Base-by-base conservation (phyloP, 2,113 vertebrate species). In the Paratilapia polleni region DNA sequence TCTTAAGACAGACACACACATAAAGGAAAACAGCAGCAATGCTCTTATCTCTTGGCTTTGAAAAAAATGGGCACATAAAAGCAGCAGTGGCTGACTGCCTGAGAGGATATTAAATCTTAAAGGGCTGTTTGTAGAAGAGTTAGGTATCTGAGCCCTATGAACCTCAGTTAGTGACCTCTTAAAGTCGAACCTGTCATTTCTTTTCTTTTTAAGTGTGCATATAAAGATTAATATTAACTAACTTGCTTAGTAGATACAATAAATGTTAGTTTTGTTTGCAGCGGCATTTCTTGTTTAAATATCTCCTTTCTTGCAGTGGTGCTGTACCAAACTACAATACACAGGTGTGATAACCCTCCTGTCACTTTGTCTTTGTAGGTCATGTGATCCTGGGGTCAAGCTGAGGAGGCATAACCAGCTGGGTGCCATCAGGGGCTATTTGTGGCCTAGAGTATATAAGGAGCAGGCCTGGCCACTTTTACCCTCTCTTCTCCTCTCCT, bases 41-140 rank as follows among this genome's bases (percentile, higher is more conserved):
- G 60, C 38, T 84, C 63, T 87, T 68, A 88, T 89, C 78, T 74
- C 75, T 84, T 57, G 15, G 43, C 61, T 87, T 64, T 80, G 57
- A 73, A 78, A 70, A 78, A 82, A 77, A 59, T 14, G 52, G 41
- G 73, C 74, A 20, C 43, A 83, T 58, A 73, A 76, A 84, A 77
- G 79, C 38, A 62, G 66, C 49, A 77, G 68, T 31, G 60, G 57
- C 73, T 28, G 49, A 77, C 52, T 80, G 77, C 58, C 54, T 64
- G 34, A 49, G 31, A 83, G 59, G 34, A 87, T 66, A 68, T 81
- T 20, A 83, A 87, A 75, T 59, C 52, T 61, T 81, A 86, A 58
- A 88, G 31, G 61, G 3, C 47, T 87, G 84, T 84, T 87, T 86
- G 81, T 59, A 41, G 47, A 73, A 56, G 49, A 79, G 60, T 52